Base-by-base conservation (phyloP, 2,797 vertebrate species). In the Amphiprion clarkii region DNA sequence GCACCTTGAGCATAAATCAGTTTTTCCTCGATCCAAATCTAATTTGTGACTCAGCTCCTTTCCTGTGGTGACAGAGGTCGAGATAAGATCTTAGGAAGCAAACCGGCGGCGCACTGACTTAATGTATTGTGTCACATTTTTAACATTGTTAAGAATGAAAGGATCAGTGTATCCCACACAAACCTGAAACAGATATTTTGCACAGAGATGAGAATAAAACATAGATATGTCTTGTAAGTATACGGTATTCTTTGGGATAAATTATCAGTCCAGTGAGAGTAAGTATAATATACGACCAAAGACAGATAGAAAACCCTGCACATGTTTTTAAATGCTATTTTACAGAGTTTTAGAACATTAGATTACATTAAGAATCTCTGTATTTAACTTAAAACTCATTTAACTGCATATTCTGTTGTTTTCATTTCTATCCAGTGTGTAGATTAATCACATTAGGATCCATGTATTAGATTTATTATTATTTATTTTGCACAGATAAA, bases 31-130 rank as follows among this genome's bases (percentile, higher is more conserved):
- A 52, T 57, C 52, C 51, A 67, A 74, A 90, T 89, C 58, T 39
- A 76, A 89, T 89, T 76, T 73, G 73, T 40, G 44, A 62, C 52
- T 57, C 59, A 1, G 63, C 25, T 53, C 14, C 42, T 74, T 83
- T 72, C 79, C 67, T 57, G 76, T 44, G 44, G 54, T 44, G 70
- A 73, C 53, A n/a, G 51, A 49, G 29, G 39, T 57, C 60, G 2
- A 46, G 79, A 88, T 75, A 60, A 73, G 56, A 78, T 57, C 63
- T 29, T 17, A 21, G 78, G 39, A 71, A 62, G 75, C 10, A 40
- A 6, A 25, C n/a, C 6, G 4, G 0, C 14, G 12, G 57, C 29
- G 14, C 68, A 27, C 19, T n/a, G 51, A 71, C 33, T 46, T 58
- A 29, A 25, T 40, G 58, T 11, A n/a, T 40, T 36, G 49, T 6